Conservation (phyloP, 2,113 vertebrate genomes). For the Lophius piscatorius region DNA sequence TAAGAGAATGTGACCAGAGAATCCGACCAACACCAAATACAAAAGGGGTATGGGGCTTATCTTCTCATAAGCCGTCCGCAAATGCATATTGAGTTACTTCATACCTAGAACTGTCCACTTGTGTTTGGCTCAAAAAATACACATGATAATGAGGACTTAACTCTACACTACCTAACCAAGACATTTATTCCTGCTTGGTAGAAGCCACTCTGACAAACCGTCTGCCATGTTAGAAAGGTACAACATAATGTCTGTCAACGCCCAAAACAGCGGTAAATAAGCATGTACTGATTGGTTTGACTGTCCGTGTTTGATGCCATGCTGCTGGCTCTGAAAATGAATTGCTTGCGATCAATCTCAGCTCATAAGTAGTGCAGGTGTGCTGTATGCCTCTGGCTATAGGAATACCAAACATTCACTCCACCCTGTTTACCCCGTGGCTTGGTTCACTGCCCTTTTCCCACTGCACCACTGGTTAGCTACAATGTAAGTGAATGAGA, state of each 20-base stretch:
- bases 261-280: conserved; percentile 4
- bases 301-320: conserved; percentile 23
- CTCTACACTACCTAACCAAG: not conserved
- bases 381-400: not conserved
- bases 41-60: too few species aligned
- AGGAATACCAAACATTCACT: conserved; percentile 46
- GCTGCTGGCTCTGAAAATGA: conserved; percentile 18
- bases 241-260: not conserved
- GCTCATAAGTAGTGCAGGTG: conserved; percentile 38
- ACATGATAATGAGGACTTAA: too few species aligned
- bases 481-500: conserved; percentile 23
- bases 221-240: not conserved
- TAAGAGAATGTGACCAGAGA: too few species aligned
- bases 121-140: too few species aligned
- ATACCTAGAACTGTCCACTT: too few species aligned
- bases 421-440: conserved; percentile 49
- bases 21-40: too few species aligned
- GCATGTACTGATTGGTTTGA: not conserved
- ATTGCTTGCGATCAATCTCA: conserved; percentile 26
- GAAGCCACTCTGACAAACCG: too few species aligned
- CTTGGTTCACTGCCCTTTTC: conserved; percentile 36
- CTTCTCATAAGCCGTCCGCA: too few species aligned
- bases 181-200: not conserved
- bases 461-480: conserved; percentile 35
- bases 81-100: too few species aligned